Conservation (phyloP, 2,113 vertebrate species). For the Lophura nycthemera region DNA sequence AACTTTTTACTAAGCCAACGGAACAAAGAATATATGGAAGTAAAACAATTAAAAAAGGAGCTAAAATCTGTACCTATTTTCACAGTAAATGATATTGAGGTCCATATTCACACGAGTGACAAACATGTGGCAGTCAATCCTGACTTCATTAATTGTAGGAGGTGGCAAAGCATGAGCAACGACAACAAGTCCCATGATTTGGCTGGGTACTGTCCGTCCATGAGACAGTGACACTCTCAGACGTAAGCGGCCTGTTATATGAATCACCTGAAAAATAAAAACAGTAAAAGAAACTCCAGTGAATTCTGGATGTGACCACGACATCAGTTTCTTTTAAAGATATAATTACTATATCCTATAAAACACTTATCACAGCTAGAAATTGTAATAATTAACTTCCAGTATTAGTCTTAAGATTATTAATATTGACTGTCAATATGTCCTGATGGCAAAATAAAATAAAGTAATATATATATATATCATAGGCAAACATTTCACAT, state of each 20-base stretch:
- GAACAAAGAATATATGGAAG: constrained; percentile 12
- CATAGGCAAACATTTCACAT: constrained; percentile 37
- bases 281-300: constrained; percentile 56
- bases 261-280: constrained; percentile 90
- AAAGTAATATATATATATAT: too few relatives aligned
- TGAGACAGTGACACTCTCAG: constrained; percentile 94
- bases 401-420: constrained; percentile 42
- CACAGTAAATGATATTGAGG: constrained; percentile 99
- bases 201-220: constrained; percentile 90
- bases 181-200: constrained; percentile 98
- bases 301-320: constrained; percentile 40
- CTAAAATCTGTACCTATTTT: constrained; percentile 90
- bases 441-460: constrained; percentile 17
- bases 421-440: constrained; percentile 44
- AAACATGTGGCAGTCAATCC: constrained; percentile 99
- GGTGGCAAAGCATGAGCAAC: constrained; percentile 96
- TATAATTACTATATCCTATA: constrained; percentile 11
- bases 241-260: constrained; percentile 93
- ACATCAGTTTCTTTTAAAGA: constrained; percentile 48
- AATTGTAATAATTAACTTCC: constrained; percentile 34
- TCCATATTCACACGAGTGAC: constrained; percentile 99
- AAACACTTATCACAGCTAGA: constrained; percentile 15
- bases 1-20: background rate
- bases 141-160: constrained; percentile 98
- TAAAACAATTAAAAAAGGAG: constrained; percentile 37